Evolutionary conservation across 2,113 vertebrate species (phyloP).

Genomic region (Odontesthes bonariensis): DNA sequence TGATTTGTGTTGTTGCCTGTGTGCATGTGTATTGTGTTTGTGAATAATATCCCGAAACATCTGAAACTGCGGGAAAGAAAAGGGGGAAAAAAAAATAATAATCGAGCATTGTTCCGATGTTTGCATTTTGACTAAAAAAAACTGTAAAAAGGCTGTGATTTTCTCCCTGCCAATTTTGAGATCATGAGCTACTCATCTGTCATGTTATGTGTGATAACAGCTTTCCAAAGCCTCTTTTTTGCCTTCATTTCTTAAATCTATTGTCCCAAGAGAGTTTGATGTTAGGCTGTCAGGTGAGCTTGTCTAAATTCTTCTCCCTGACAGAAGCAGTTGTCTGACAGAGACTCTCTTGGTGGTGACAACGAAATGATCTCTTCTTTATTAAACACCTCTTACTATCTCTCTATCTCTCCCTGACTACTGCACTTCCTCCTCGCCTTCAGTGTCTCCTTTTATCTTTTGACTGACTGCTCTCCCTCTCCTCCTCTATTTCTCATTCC

Average conservation of each 20-base stretch:
- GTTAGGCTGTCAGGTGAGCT: conserved; percentile 64
- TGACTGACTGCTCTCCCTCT: conserved; percentile 69
- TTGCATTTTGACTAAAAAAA: conserved; percentile 7
- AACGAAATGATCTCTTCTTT: conserved; percentile 85
- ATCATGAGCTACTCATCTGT: conserved; percentile 63
- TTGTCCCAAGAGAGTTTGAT: conserved; percentile 70
- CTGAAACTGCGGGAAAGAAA: conserved; percentile 16
- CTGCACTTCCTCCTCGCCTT: conserved; percentile 60
- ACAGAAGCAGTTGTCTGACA: conserved; percentile 68
- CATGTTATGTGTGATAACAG: conserved; percentile 63
- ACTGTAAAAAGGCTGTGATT: conserved; percentile 17
- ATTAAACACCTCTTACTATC: conserved; percentile 84
- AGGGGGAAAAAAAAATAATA: conserved; percentile 33
- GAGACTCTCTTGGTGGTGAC: conserved; percentile 79
- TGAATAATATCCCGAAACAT: conserved; percentile 35
- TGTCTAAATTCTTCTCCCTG: conserved; percentile 55
- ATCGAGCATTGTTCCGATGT: conserved; percentile 18
- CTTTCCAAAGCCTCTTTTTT: conserved; percentile 59
- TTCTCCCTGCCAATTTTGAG: conserved; percentile 33
- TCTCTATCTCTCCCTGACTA: conserved; percentile 62
- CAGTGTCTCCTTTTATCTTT: conserved; percentile 70
- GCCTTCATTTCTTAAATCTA: conserved; percentile 59
- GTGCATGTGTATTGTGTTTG: conserved; percentile 34
- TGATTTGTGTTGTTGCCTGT: conserved; percentile 37
- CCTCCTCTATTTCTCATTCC: conserved; percentile 59